phyloP scores from a whole-genome alignment of 2,113 vertebrate species.

The Alouatta palliata region DNA sequence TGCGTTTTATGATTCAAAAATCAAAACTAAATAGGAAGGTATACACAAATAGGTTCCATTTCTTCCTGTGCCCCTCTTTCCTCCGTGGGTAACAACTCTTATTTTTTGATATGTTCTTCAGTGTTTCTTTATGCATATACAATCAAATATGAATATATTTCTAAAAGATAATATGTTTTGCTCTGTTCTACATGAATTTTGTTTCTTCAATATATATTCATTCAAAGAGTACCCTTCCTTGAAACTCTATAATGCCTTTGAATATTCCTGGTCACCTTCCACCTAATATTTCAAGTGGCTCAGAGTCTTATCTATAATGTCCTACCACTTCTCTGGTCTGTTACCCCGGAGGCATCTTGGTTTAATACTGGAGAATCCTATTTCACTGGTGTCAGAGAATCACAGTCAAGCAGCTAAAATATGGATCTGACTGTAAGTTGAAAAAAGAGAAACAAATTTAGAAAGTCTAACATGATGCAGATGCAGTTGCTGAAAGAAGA shows the following conservation, averaged over 20 bases:
- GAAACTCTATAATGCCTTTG: conserved; percentile 2
- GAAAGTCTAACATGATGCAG: conserved; percentile 26
- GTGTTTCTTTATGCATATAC: conserved; percentile 26
- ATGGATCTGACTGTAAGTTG: neutral
- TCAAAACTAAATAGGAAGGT: neutral
- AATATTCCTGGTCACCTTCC: conserved; percentile 41
- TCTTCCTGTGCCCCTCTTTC: neutral
- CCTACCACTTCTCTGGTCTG: conserved; percentile 40
- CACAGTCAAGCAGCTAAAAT: conserved; percentile 37
- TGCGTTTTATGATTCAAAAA: conserved; percentile 35
- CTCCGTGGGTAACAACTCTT: neutral
- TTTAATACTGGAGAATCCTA: conserved; percentile 37
- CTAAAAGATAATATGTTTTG: neutral
- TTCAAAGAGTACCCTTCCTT: conserved; percentile 18
- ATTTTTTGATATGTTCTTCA: neutral
- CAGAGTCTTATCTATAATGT: conserved; percentile 25
- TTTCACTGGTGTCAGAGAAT: conserved; percentile 29
- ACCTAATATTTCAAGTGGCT: conserved; percentile 35
- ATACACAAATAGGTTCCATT: neutral
- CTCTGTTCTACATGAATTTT: conserved; percentile 16
- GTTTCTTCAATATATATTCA: conserved; percentile 17
- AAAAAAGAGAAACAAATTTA: neutral
- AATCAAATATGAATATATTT: neutral
- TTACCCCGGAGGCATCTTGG: conserved; percentile 58
- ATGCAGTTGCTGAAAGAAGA: no score